A percentile compares a stretch with the other conserved stretches of the same genome.
Conservation (phyloP, 23 tunicate genomes). For the Botrylloides violaceus region DNA sequence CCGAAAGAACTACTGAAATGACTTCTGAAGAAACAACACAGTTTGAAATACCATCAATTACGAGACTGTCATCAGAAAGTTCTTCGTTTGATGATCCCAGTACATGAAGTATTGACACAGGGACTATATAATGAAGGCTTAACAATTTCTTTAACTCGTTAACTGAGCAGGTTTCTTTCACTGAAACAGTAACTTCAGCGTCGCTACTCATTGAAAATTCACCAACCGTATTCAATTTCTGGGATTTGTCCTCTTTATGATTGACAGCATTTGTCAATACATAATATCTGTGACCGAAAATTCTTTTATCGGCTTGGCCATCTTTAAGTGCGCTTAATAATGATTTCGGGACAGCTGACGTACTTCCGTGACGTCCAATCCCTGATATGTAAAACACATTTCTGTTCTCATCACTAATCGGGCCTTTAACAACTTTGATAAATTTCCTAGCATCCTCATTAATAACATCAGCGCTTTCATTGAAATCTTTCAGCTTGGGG, state of each 20-base stretch:
- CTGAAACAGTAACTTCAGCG: background rate
- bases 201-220: background rate
- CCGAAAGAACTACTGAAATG: background rate
- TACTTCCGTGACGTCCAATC: slow-evolving; percentile 1
- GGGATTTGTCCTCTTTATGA: background rate
- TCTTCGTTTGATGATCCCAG: background rate
- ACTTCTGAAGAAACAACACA: background rate
- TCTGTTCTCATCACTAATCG: background rate
- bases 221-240: background rate
- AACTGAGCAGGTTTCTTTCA: background rate
- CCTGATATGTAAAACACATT: slow-evolving; percentile 8
- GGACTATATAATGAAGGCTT: background rate
- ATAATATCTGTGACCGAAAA: slow-evolving; percentile 5
- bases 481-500: slow-evolving; percentile 23
- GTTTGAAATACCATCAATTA: background rate
- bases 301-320: background rate
- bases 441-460: slow-evolving; percentile 12
- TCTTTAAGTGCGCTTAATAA: background rate
- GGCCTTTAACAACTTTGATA: background rate
- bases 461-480: background rate
- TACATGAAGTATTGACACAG: background rate
- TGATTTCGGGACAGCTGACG: background rate
- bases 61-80: background rate
- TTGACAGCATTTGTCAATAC: background rate
- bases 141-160: background rate